A percentile compares a stretch with the other conserved stretches of the same genome.
phyloP scores from a whole-genome alignment of 2,113 vertebrate genomes.

The Pyrgilauda ruficollis region DNA sequence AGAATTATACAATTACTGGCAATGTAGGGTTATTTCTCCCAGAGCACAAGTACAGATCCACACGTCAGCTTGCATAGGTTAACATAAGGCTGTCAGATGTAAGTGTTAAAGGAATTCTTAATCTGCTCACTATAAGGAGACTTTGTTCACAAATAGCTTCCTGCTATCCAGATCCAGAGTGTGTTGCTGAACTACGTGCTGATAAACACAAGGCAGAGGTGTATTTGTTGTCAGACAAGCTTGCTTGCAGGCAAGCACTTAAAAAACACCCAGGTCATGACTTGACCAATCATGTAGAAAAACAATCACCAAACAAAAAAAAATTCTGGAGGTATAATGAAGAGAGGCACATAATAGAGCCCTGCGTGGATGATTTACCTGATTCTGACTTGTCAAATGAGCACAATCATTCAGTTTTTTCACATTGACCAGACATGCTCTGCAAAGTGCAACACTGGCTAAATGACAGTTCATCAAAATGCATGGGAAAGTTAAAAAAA shows the following conservation, averaged over 20 bases:
- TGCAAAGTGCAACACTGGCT: background rate
- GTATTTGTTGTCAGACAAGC: background rate
- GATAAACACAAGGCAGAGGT: background rate
- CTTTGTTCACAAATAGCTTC: background rate
- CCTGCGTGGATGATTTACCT: background rate
- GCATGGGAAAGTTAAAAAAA: background rate
- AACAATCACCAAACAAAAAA: background rate
- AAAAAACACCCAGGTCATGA: background rate
- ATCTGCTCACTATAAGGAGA: background rate
- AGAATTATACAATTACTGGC: background rate
- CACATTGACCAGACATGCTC: background rate
- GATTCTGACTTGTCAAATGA: background rate
- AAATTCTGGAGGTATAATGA: background rate
- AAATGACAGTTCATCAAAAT: background rate
- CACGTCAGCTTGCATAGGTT: background rate
- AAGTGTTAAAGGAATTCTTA: background rate
- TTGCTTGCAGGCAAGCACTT: background rate
- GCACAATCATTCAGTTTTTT: background rate
- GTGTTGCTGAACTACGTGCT: background rate
- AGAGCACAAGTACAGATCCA: background rate
- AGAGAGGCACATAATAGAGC: background rate
- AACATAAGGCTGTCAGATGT: background rate
- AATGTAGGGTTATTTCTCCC: background rate
- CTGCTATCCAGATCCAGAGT: background rate
- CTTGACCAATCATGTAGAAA: constrained; percentile 14